Evolutionary conservation across 2,113 vertebrate genomes (phyloP).

Genomic region (Echinops telfairi): DNA sequence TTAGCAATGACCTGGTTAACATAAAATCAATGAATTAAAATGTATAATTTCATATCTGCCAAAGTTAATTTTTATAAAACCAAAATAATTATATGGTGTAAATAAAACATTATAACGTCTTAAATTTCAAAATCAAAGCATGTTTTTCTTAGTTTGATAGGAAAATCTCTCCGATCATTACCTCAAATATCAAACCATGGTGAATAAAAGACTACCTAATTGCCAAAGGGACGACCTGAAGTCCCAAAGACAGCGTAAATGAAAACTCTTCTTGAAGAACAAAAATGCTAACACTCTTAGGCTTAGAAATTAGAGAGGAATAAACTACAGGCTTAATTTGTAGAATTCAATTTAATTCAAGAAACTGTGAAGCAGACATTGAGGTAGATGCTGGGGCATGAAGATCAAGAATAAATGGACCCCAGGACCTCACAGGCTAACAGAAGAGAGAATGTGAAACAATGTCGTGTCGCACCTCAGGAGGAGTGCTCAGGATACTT

Average conservation of each 20-base stretch:
- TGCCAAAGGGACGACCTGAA: neutral
- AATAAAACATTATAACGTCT: slow-evolving; percentile 19
- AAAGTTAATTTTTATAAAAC: slow-evolving; percentile 50
- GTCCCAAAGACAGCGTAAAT: neutral
- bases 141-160: neutral
- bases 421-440: slow-evolving; percentile 23
- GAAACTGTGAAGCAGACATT: neutral
- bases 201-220: neutral
- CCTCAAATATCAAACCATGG: slow-evolving; percentile 37
- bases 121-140: slow-evolving; percentile 54
- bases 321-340: neutral
- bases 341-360: slow-evolving; percentile 43
- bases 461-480: neutral
- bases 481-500: neutral
- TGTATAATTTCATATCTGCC: neutral
- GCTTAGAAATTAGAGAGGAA: neutral
- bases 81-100: slow-evolving; percentile 19
- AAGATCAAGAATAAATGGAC: neutral
- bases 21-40: slow-evolving; percentile 28
- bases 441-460: neutral
- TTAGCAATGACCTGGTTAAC: neutral
- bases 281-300: neutral
- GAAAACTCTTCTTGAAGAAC: slow-evolving; percentile 19
- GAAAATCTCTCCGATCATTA: slow-evolving; percentile 29
- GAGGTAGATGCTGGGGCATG: neutral